Evolutionary conservation across 2,888 invertebrate genomes (phyloP).

Genomic region (Apotomis turbidana): DNA sequence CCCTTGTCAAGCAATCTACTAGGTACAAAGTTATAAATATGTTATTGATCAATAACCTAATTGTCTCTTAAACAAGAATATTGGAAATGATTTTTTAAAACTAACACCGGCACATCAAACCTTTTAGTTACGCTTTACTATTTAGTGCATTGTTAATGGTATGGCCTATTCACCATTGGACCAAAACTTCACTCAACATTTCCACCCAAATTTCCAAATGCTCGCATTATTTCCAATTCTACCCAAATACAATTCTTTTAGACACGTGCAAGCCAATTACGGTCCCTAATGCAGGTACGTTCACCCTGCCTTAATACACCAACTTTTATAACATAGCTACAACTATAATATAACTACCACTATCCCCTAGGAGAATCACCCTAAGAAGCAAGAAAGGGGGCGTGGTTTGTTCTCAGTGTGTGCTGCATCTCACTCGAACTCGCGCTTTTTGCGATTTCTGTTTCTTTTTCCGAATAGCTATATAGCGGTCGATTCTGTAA

Average conservation of each 20-base stretch:
- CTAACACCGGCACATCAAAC: too few relatives aligned
- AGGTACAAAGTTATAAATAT: too few relatives aligned
- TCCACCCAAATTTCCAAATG: slow-evolving; percentile 45
- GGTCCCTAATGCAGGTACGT: slow-evolving; percentile 47
- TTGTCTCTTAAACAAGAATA: too few relatives aligned
- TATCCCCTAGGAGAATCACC: slow-evolving; percentile 61
- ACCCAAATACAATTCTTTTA: slow-evolving; percentile 46
- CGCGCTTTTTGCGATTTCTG: slow-evolving; percentile 40
- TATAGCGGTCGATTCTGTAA: slow-evolving; percentile 50
- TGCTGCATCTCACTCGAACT: slow-evolving; percentile 60
- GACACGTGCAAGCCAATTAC: slow-evolving; percentile 67
- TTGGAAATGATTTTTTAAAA: too few relatives aligned
- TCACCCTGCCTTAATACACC: slow-evolving; percentile 48
- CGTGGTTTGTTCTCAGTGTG: slow-evolving; percentile 61
- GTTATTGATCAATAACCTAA: too few relatives aligned
- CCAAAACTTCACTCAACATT: background rate
- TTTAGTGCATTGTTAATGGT: background rate
- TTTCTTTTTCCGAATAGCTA: slow-evolving; percentile 46
- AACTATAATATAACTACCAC: slow-evolving; percentile 49
- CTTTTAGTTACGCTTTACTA: too few relatives aligned
- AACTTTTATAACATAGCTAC: slow-evolving; percentile 39
- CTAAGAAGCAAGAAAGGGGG: slow-evolving; percentile 68
- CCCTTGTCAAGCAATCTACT: too few relatives aligned
- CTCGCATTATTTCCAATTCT: slow-evolving; percentile 45
- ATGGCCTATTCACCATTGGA: background rate